Evolutionary conservation across 2,113 vertebrate genomes (phyloP), one percentile per base, ranked within the genome.

Genomic region (Galbula dea): DNA sequence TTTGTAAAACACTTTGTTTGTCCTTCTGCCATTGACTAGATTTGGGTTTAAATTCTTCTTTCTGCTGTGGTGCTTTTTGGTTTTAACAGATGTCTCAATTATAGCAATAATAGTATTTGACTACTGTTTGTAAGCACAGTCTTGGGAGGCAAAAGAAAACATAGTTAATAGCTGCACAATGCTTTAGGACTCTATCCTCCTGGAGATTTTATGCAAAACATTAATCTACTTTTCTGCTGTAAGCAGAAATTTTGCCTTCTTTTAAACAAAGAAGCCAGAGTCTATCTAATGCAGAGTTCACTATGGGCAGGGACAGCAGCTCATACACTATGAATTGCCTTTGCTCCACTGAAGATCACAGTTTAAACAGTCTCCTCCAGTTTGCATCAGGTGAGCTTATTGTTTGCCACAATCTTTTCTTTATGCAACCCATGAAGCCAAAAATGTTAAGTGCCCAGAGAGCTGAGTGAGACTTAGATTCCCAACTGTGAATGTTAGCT

Each of bases 1-100:
- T 95, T 95, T 96, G 94, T 86, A 93, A 96, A 96, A 82, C 80
- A 89, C 90, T 66, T 94, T 89, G 71, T 96, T 94, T 95, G 87
- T 93, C 91, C 84, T 93, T 91, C 52, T 83, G 65, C 37, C 67
- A 30, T 59, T 62, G 61, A 90, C 52, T 79, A 34, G 41, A 68
- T 79, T 63, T 37, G 18, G 58, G 89, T 59, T 77, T 5, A 43
- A 43, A 72, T 85, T 63, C 83, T 88, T 24, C 48, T 68, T 87
- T 90, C 67, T 87, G 19, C 15, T 68, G 27, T 66, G 61, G 21
- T 86, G 48, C 34, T 78, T 90, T 85, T 81, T 86, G 27, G 41
- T 90, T 94, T 83, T 71, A 89, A 90, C 81, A 93, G 88, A 59
- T 88, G 45, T 93, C 73, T 96, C 83, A 69, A 79, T 95, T 90